Conservation (phyloP, 2,797 vertebrate genomes). For the Alectoris magna region DNA sequence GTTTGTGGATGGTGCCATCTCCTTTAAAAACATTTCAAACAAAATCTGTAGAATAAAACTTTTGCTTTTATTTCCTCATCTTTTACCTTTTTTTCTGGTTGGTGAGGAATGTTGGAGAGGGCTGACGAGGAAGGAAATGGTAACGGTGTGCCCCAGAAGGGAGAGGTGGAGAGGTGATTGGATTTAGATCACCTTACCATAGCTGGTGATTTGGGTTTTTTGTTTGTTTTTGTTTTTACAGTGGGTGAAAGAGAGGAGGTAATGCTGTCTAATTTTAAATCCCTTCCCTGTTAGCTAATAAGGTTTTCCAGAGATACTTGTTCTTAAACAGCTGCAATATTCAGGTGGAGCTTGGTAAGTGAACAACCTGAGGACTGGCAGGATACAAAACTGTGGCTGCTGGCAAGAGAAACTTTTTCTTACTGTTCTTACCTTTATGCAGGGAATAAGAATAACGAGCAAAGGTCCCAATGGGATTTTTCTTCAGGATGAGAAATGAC, state of each 20-base stretch:
- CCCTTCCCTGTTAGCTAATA: neutral
- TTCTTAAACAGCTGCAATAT: neutral
- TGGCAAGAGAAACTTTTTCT: neutral
- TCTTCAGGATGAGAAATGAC: neutral
- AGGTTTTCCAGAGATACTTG: neutral
- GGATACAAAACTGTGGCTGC: neutral
- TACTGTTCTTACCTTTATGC: neutral
- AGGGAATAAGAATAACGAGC: neutral
- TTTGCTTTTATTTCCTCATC: neutral
- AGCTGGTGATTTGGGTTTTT: neutral
- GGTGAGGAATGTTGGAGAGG: neutral
- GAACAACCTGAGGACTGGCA: neutral
- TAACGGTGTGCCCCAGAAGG: neutral
- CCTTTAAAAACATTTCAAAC: neutral
- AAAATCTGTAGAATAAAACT: neutral
- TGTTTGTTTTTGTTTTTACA: neutral
- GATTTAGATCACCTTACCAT: neutral
- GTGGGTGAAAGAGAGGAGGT: neutral
- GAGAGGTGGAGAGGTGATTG: neutral
- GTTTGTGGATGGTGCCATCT: neutral
- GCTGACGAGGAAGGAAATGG: neutral
- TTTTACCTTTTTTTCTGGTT: constrained; percentile 1
- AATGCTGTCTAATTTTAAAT: neutral
- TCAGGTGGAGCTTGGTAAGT: neutral
- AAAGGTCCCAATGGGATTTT: neutral